phyloP scores from a whole-genome alignment of 2,797 vertebrate species.

The Periophthalmus magnuspinnatus region DNA sequence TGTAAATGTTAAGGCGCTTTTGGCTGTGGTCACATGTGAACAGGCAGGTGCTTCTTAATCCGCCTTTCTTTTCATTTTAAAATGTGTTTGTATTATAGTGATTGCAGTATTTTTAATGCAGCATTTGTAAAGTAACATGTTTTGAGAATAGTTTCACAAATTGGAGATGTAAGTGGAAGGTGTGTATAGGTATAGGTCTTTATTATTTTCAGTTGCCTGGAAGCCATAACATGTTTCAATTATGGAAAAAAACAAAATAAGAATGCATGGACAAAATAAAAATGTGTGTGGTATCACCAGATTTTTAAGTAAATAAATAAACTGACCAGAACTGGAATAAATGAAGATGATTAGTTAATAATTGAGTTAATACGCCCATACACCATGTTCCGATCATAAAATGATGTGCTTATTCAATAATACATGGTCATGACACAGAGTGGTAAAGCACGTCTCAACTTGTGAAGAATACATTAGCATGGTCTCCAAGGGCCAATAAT shows the following conservation, averaged over 20 bases:
- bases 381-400: background rate
- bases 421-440: conserved; percentile 2
- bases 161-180: conserved; percentile 7
- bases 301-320: conserved; percentile 37
- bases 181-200: conserved; percentile 47
- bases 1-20: conserved; percentile 1
- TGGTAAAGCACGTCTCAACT: background rate
- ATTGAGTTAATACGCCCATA: background rate
- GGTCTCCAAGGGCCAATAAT: conserved; percentile 1
- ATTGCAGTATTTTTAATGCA: background rate
- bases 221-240: conserved; percentile 51
- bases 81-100: background rate
- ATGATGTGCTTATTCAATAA: background rate
- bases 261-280: conserved; percentile 25
- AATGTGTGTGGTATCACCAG: conserved; percentile 15
- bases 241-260: conserved; percentile 54
- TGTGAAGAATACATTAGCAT: conserved; percentile 5
- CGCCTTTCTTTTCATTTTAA: background rate
- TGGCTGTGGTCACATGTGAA: conserved; percentile 17
- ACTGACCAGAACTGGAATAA: conserved; percentile 34
- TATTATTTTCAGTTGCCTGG: conserved; percentile 68
- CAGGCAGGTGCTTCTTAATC: background rate
- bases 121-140: background rate
- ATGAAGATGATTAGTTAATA: background rate
- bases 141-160: background rate